Evolutionary conservation across 2,888 invertebrate genomes (phyloP), one percentile per base, ranked within the genome.

Genomic region (Julus scandinavius): DNA sequence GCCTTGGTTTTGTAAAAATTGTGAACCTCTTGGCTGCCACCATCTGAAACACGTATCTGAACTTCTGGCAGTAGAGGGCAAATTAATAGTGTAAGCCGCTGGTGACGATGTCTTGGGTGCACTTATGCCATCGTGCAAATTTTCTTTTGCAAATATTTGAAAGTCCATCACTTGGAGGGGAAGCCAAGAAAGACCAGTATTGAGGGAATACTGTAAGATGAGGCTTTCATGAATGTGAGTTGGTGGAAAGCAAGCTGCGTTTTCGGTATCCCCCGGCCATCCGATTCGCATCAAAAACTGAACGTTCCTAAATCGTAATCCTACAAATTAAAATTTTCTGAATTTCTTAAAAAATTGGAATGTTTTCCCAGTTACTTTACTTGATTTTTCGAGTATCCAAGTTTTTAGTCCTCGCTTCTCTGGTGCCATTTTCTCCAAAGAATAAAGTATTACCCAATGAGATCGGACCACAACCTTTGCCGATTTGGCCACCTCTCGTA

Each of bases 371-470:
- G 4, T 17, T 29, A 15, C 49, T 45, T 85, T 90, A 93, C 93
- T 91, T 91, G 3, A 92, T 92, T 80, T 90, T 89, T 4, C 91
- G 90, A 1, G 92, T 90, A 89, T 93, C 92, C 90, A 87, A 20
- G 9, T 13, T 92, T 17, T 90, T 91, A 3, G 92, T 92, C 20
- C 91, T 89, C 4, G 92, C 92, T 89, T 92, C 91, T 87, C 93
- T 90, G 20, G 91, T 90, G 0, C 92, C 92, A 91, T 92, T 92
- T 54, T 92, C 92, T 89, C 92, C 92, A 90, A 93, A 93, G 90
- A 93, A 92, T 15, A 93, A 90, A 17, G 92, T 92, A 88, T 92
- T 92, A 1, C 93, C 93, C 0, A 92, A 92, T n/a, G 91, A 90
- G 72, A 93, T 90, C 3, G 92, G 91, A 20, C 92, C 92, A 91